Conservation (phyloP, 2,113 vertebrate genomes). For the Channa argus region DNA sequence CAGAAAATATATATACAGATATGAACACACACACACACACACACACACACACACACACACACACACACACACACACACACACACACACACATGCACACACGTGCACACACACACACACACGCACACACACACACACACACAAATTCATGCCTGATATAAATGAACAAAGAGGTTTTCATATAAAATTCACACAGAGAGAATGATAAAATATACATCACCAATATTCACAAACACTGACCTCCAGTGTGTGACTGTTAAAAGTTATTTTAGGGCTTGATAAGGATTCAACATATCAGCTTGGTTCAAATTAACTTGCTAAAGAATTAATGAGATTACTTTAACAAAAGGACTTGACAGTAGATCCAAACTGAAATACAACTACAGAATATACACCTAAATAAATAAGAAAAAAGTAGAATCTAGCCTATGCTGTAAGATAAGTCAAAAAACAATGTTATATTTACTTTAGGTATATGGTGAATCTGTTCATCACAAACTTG, state of each 20-base stretch:
- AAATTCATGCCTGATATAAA: conserved; percentile 7
- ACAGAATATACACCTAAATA: background rate
- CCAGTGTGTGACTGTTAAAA: background rate
- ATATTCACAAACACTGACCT: conserved; percentile 8
- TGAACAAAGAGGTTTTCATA: background rate
- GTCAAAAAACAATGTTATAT: background rate
- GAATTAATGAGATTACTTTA: background rate
- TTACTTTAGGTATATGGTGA: conserved; percentile 2
- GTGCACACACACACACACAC: background rate
- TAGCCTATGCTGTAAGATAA: background rate
- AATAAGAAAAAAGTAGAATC: background rate
- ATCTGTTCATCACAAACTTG: conserved; percentile 8
- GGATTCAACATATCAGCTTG: conserved; percentile 4
- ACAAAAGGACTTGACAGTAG: background rate
- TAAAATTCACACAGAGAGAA: conserved; percentile 21
- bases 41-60: background rate
- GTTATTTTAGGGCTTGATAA: background rate
- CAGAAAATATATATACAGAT: conserved; percentile 42
- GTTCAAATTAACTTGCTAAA: background rate
- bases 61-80: conserved; percentile 31
- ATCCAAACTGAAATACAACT: background rate
- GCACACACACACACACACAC: conserved; percentile 13
- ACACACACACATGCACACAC: conserved; percentile 13
- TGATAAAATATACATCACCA: background rate
- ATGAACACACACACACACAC: conserved; percentile 17